Base-by-base conservation (phyloP, 2,113 vertebrate genomes). In the Porphyrio hochstetteri region DNA sequence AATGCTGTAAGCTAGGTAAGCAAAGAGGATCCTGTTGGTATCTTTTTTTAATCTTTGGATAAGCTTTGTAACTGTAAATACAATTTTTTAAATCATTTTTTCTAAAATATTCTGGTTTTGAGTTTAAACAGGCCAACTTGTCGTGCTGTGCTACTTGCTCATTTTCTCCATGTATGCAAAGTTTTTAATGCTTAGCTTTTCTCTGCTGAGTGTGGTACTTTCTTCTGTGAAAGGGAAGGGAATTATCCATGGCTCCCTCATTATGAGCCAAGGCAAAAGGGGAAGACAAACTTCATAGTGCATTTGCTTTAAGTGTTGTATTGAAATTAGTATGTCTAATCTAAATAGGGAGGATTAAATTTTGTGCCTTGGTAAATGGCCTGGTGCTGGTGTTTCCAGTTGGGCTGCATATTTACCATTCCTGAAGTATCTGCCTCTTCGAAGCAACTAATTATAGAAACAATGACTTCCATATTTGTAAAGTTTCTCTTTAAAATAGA, bases 361-460 rank as follows among this genome's bases (percentile, higher is more conserved):
- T 93, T 64, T 83, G 57, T 31, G 27, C 38, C 85, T 61, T 7
- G 33, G 69, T 83, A 61, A 81, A 63, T 19, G 33, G 33, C 36
- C 33, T 92, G 69, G 38, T 95, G 81, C 86, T 93, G 67, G 75
- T 90, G 81, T 88, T 96, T 96, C 94, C 88, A 88, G 95, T 94
- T 63, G 69, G 74, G 40, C 96, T 48, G 77, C 95, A 96, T 97
- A 64, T 92, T 95, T 95, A 78, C 90, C 95, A 95, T 97, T 97
- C 92, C 93, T 82, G 20, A 88, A 91, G 40, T 92, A 87, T 95
- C 75, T 91, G 88, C 94, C 84, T 70, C 83, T 89, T 95, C 80
- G 59, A 72, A 92, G 87, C 69, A 76, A 36, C 91, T 95, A 94
- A 95, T 92, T 95, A 93, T 97, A 96, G 92, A 91, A 94, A 92